Base-by-base conservation (phyloP, 2,113 vertebrate species). In the Oreamnos americanus region DNA sequence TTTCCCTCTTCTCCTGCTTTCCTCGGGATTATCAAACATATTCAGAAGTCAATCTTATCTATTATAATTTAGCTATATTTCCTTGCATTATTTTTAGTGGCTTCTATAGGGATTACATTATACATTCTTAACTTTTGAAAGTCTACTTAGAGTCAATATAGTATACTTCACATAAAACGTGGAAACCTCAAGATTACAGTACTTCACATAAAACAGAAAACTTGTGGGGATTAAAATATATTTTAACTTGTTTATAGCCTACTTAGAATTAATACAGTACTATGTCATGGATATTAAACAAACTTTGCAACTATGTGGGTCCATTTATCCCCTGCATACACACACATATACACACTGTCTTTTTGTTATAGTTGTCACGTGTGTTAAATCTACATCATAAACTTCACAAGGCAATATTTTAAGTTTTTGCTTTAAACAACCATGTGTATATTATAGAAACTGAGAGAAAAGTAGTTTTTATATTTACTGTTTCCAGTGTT, bases 11-110 rank as follows among this genome's bases (percentile, higher is more conserved):
- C 95, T 78, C 45, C 51, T 81, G 62, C 15, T 88, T 95, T 71
- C 47, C 39, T 96, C 60, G 43, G 55, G 14, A 92, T 64, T 94
- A 86, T 71, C 49, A 86, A 90, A 85, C 64, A 90, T 85, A 89
- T 96, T 92, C 64, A 78, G 26, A 91, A 93, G 94, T 86, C 43
- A 36, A 30, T 64, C 96, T 88, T 87, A 26, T 62, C 26, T 62
- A 45, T 92, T 96, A 11, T 85, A 67, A 84, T 85, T 97, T 93
- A 93, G 33, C 60, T 91, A 51, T 93, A 93, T 33, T 79, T 96
- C n/a, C 64, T 74, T 62, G 8, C 36, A 84, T 90, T 93, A 28
- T 45, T 87, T 94, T 94, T 78, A 93, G 43, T 81, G 64, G 9
- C 36, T 95, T 79, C 67, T 95, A 26, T 82, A 33, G 45, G 26